phyloP scores from a whole-genome alignment of 2,113 vertebrate species.

The Salvelinus fontinalis region DNA sequence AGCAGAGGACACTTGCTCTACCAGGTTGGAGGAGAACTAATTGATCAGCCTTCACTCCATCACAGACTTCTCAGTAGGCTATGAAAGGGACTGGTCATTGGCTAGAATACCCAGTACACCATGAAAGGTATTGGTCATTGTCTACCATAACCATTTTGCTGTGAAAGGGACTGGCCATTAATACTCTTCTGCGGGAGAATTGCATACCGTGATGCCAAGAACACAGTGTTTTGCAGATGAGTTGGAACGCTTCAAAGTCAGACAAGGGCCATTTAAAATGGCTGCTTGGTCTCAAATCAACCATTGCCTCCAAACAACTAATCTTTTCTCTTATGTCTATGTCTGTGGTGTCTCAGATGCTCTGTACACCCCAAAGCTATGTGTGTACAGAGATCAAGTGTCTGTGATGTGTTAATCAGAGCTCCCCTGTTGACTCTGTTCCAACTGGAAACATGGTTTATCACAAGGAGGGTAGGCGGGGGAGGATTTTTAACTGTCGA shows the following conservation, averaged over 20 bases:
- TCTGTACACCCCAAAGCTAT: background rate
- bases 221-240: too few relatives aligned
- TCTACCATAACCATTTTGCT: background rate
- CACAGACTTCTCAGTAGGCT: background rate
- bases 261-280: too few relatives aligned
- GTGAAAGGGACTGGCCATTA: background rate
- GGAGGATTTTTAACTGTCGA: background rate
- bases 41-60: background rate
- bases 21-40: background rate
- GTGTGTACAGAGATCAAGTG: background rate
- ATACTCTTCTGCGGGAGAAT: background rate
- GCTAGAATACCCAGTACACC: background rate
- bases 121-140: background rate
- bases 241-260: too few relatives aligned
- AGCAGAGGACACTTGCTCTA: slow-evolving; percentile 15
- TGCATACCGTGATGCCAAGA: too few relatives aligned
- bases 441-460: background rate
- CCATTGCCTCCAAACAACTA: too few relatives aligned
- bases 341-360: background rate
- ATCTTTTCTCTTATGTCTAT: too few relatives aligned
- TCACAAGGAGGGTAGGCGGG: background rate
- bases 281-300: too few relatives aligned
- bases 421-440: background rate
- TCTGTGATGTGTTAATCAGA: background rate
- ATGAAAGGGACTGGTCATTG: background rate